Base-by-base conservation (phyloP, 2,888 invertebrate genomes). In the Mythimna ferrago region DNA sequence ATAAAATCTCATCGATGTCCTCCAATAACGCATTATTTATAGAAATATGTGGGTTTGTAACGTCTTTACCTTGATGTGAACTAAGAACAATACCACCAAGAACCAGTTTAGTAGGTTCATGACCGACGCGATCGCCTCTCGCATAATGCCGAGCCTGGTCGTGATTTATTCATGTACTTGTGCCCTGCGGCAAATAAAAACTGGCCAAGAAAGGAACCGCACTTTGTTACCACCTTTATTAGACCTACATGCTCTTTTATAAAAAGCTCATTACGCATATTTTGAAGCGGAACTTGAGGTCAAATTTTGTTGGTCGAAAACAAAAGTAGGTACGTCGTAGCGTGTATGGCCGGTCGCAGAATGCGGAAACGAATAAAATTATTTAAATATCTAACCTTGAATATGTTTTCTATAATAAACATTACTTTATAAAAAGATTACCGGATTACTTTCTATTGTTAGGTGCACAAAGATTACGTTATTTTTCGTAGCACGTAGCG, bases 81-180 rank as follows among this genome's bases (percentile, higher is more conserved):
- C 71, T 76, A 88, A 88, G 89, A 93, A 94, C 93, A 94, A 94
- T 93, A 93, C 91, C 80, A 87, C 83, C 86, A 81, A 89, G 88
- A 96, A 95, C 96, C 95, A 94, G 96, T 95, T 95, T 93, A 93
- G 92, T 95, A 92, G 94, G 94, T 94, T 92, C 94, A 95, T 93
- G 94, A 94, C 93, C 94, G 93, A 86, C 86, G 87, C 88, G 90
- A 92, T 92, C 91, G 92, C 89, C 90, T 89, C 91, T 89, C 92
- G 92, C 91, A 92, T 93, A 91, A 93, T 91, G 88, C 89, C 85
- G 87, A 89, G 90, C 87, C 89, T 90, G 89, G 80, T 84, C 90
- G 92, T 93, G 93, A 94, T 94, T 95, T 94, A 93, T 92, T 89
- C 89, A 88, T 86, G 86, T 87, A 90, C 86, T 86, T 78, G 78